Conservation (phyloP, 2,888 invertebrate genomes). For the Apotomis turbidana region DNA sequence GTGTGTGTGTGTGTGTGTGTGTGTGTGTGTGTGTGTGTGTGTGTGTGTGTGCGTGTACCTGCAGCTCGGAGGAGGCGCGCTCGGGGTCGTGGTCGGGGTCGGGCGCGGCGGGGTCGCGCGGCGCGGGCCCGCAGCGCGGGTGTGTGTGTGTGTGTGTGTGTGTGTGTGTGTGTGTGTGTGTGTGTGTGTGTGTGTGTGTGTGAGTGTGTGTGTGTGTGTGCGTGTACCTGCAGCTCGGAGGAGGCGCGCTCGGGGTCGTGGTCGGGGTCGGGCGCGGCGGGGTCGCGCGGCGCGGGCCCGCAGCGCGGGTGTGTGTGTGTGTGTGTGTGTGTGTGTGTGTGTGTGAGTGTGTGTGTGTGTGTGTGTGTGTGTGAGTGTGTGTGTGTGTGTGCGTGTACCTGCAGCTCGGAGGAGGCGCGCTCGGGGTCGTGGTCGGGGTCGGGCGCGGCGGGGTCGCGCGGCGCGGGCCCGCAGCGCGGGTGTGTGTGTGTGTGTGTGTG, state of each 20-base stretch:
- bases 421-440: constrained; percentile 86
- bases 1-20: too few species aligned
- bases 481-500: constrained; percentile 69
- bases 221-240: constrained; percentile 91
- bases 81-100: constrained; percentile 86
- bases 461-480: constrained; percentile 97
- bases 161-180: constrained; percentile 47
- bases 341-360: too few species aligned
- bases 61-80: constrained; percentile 92
- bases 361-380: neutral
- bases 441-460: constrained; percentile 88
- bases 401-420: constrained; percentile 92
- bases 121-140: constrained; percentile 97
- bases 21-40: neutral
- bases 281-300: constrained; percentile 93
- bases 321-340: constrained; percentile 8
- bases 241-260: constrained; percentile 90
- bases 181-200: too few species aligned
- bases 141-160: constrained; percentile 69
- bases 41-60: constrained; percentile 78
- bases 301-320: constrained; percentile 90
- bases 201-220: neutral
- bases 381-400: constrained; percentile 78
- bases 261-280: constrained; percentile 85
- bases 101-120: constrained; percentile 88